Percentiles rank a stretch among this genome's conserved stretches.
Conservation (phyloP, 2,113 vertebrate species). For the Xiphorhynchus elegans region DNA sequence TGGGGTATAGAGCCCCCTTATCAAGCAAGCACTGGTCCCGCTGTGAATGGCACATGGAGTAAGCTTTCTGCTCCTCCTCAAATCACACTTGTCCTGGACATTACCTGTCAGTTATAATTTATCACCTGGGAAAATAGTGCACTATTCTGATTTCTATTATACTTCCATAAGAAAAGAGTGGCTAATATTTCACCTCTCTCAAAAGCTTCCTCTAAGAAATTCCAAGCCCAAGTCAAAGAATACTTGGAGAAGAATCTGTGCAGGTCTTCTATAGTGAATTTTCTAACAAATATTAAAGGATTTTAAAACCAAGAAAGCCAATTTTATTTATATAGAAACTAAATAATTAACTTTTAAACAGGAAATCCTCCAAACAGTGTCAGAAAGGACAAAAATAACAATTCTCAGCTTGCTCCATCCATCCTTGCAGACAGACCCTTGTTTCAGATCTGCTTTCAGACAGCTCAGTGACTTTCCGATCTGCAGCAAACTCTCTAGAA, state of each 20-base stretch:
- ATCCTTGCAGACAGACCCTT: not conserved
- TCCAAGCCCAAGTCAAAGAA: not conserved
- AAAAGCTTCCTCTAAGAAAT: not conserved
- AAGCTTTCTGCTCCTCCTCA: not conserved
- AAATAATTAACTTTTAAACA: not conserved
- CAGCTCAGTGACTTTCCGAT: not conserved
- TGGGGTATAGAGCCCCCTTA: not conserved
- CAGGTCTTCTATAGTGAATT: not conserved
- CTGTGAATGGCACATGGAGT: fast-evolving
- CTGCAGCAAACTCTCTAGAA: not conserved
- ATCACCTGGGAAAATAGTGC: not conserved
- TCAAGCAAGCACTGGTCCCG: not conserved
- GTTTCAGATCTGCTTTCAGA: not conserved
- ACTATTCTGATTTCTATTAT: not conserved
- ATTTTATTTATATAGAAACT: not conserved
- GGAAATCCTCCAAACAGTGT: not conserved
- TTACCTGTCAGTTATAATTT: not conserved
- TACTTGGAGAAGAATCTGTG: not conserved
- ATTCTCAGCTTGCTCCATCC: not conserved
- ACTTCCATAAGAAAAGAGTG: not conserved
- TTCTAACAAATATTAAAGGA: not conserved
- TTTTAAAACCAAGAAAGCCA: not conserved
- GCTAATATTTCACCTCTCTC: not conserved
- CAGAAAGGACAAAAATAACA: not conserved
- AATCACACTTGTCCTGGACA: not conserved